Evolutionary conservation across 2,113 vertebrate species (phyloP).

Genomic region (Oncorhynchus keta): DNA sequence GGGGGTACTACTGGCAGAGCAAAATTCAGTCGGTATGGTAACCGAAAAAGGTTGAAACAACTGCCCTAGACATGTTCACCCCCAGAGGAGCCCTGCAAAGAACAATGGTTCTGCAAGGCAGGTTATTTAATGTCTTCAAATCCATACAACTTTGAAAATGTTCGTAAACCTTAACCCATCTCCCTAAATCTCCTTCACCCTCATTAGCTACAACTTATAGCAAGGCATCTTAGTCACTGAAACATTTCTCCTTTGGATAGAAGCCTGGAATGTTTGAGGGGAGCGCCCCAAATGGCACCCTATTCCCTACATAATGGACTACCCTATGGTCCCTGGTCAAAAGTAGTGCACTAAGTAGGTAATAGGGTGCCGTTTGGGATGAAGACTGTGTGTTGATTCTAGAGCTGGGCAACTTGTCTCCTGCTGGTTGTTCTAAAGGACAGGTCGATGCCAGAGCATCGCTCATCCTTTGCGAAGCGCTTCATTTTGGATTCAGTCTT

Average conservation of each 20-base stretch:
- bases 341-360: too few relatives aligned
- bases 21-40: too few relatives aligned
- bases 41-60: too few relatives aligned
- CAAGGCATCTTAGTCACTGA: not conserved
- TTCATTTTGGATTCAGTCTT: constrained; percentile 42
- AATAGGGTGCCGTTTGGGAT: not conserved
- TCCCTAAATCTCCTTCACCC: too few relatives aligned
- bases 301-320: too few relatives aligned
- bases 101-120: not conserved
- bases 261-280: not conserved
- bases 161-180: too few relatives aligned
- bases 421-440: constrained; percentile 36
- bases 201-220: too few relatives aligned
- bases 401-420: constrained; percentile 26
- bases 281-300: too few relatives aligned
- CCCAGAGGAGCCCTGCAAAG: too few relatives aligned
- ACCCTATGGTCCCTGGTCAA: too few relatives aligned
- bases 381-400: constrained; percentile 38
- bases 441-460: constrained; percentile 41
- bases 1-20: too few relatives aligned
- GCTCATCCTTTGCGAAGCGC: constrained; percentile 29
- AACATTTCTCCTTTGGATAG: not conserved
- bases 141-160: not conserved
- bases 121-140: not conserved
- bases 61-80: too few relatives aligned